Evolutionary conservation across 1,140 invertebrate species (phyloP).

Genomic region (Mya arenaria): DNA sequence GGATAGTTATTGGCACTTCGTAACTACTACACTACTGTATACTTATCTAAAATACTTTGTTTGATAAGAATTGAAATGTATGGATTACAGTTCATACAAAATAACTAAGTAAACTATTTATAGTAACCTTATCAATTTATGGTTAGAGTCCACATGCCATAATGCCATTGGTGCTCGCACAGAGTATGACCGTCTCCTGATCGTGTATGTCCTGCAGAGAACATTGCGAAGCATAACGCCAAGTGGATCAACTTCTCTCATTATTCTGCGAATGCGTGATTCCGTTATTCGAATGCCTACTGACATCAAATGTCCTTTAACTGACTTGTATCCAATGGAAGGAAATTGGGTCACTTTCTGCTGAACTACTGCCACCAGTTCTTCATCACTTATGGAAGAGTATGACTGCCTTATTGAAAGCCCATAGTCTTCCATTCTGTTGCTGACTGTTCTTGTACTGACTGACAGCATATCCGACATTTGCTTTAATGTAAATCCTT

Average conservation of each 20-base stretch:
- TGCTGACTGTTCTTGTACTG: slow-evolving; percentile 22
- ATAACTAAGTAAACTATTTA: too few relatives aligned
- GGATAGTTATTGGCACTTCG: too few relatives aligned
- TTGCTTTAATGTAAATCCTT: slow-evolving; percentile 30
- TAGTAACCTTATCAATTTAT: slow-evolving; percentile 35
- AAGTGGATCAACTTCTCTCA: slow-evolving; percentile 30
- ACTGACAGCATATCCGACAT: slow-evolving; percentile 29
- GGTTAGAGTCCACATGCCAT: slow-evolving; percentile 32
- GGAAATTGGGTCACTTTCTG: slow-evolving; percentile 17
- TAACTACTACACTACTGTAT: too few relatives aligned
- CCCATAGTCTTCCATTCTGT: slow-evolving; percentile 36
- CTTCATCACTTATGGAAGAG: slow-evolving; percentile 34
- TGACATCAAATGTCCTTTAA: background rate
- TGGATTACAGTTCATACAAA: too few relatives aligned
- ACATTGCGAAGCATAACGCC: slow-evolving; percentile 28
- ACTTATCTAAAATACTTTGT: too few relatives aligned
- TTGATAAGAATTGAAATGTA: too few relatives aligned
- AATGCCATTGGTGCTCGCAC: slow-evolving; percentile 28
- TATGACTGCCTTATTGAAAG: slow-evolving; percentile 20
- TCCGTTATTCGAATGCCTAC: slow-evolving; percentile 23
- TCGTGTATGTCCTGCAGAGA: slow-evolving; percentile 36
- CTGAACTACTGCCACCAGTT: slow-evolving; percentile 2
- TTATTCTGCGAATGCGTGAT: slow-evolving; percentile 1
- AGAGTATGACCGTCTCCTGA: slow-evolving; percentile 17
- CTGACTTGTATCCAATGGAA: slow-evolving; percentile 8